phyloP scores from a whole-genome alignment of 2,797 vertebrate species.

The Centroberyx gerrardi region DNA sequence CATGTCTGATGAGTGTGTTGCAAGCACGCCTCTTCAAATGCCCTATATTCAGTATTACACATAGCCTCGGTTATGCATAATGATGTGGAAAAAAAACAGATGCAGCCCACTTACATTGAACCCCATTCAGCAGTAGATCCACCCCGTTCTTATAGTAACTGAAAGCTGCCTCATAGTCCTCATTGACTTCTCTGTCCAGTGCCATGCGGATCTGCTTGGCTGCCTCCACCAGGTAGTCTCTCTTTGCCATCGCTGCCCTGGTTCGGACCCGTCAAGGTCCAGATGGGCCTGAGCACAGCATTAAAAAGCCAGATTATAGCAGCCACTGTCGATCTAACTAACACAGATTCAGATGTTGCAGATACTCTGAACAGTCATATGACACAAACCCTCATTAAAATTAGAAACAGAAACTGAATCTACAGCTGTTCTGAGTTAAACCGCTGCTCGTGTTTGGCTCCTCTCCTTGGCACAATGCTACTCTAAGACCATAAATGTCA shows the following conservation, averaged over 20 bases:
- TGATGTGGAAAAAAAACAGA: not conserved
- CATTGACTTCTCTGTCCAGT: conserved; percentile 95
- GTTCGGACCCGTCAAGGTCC: conserved; percentile 74
- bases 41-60: not conserved
- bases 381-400: not conserved
- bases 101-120: conserved; percentile 88
- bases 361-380: too few species aligned
- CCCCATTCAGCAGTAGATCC: conserved; percentile 93
- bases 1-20: conserved; percentile 44
- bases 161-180: conserved; percentile 98
- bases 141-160: conserved; percentile 98
- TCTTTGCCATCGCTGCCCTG: conserved; percentile 87
- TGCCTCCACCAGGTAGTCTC: conserved; percentile 96
- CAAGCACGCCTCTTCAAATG: conserved; percentile 24
- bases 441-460: not conserved
- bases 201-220: conserved; percentile 97
- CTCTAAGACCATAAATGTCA: not conserved
- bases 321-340: not conserved
- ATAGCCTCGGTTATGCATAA: not conserved
- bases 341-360: too few species aligned
- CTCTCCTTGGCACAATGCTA: not conserved
- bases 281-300: conserved; percentile 78
- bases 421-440: not conserved
- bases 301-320: conserved; percentile 67
- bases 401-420: conserved; percentile 55